Percentiles rank a stretch among this genome's conserved stretches.
Conservation (phyloP, 2,797 vertebrate genomes). For the Manis pentadactyla region DNA sequence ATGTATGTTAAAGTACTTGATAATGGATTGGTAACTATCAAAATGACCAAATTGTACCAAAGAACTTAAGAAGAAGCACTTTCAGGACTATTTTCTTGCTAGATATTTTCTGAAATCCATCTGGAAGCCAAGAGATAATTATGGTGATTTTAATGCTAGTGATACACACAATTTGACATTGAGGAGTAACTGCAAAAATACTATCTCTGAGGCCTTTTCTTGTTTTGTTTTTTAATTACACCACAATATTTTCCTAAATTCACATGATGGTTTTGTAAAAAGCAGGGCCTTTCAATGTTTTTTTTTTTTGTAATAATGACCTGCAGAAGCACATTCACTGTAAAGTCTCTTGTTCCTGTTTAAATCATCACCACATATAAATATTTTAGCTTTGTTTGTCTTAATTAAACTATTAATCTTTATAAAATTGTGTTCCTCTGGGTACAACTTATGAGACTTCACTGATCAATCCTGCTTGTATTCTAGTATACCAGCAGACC, state of each 20-base stretch:
- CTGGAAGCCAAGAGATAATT: constrained; percentile 63
- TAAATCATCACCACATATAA: constrained; percentile 67
- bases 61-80: constrained; percentile 81
- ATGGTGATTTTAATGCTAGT: constrained; percentile 44
- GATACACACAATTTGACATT: constrained; percentile 36
- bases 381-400: constrained; percentile 66
- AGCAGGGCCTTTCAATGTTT: neutral
- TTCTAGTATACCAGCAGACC: neutral
- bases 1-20: constrained; percentile 78
- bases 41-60: constrained; percentile 80
- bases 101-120: constrained; percentile 73
- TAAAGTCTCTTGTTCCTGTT: constrained; percentile 57
- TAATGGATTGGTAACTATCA: constrained; percentile 77
- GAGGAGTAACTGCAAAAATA: constrained; percentile 64
- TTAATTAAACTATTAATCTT: constrained; percentile 82
- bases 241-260: constrained; percentile 41
- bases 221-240: constrained; percentile 61
- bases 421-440: constrained; percentile 71
- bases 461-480: neutral
- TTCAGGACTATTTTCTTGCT: constrained; percentile 64
- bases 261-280: constrained; percentile 29
- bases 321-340: constrained; percentile 50
- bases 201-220: constrained; percentile 25
- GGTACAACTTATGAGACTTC: neutral
- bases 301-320: constrained; percentile 70